Evolutionary conservation across 2,797 vertebrate species (phyloP).

Genomic region (Thamnophis elegans): DNA sequence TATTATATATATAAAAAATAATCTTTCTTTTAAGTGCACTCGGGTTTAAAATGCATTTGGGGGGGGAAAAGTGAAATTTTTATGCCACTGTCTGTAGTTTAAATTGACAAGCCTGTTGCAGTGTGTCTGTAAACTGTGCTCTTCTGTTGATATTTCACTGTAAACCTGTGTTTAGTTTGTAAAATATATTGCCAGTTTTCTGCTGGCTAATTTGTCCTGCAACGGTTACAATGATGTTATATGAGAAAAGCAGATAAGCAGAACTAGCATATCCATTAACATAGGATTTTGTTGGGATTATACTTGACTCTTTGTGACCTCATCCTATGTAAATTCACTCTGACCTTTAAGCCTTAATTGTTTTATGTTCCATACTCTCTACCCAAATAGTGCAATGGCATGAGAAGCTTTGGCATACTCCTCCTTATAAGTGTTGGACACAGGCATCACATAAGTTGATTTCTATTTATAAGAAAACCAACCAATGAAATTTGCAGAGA

Average conservation of each 20-base stretch:
- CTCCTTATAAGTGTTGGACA: neutral
- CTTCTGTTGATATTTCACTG: neutral
- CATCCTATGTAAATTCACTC: neutral
- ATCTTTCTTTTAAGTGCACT: constrained; percentile 30
- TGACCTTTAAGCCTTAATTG: neutral
- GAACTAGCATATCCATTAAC: neutral
- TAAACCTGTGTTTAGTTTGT: neutral
- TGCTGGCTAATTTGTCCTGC: neutral
- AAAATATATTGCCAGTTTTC: neutral
- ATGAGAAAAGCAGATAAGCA: neutral
- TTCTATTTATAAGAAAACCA: neutral
- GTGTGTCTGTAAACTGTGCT: neutral
- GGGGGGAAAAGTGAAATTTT: neutral
- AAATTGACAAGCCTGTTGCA: neutral
- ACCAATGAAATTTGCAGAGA: neutral
- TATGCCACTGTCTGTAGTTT: neutral
- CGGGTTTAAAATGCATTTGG: constrained; percentile 3
- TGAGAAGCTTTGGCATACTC: neutral
- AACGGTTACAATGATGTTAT: neutral
- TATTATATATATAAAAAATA: constrained; percentile 6
- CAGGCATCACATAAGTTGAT: neutral
- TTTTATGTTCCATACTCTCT: neutral
- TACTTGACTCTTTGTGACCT: neutral
- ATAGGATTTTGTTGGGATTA: neutral
- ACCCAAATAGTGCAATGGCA: neutral